phyloP scores from a whole-genome alignment of 2,797 vertebrate genomes.

The Netta rufina region DNA sequence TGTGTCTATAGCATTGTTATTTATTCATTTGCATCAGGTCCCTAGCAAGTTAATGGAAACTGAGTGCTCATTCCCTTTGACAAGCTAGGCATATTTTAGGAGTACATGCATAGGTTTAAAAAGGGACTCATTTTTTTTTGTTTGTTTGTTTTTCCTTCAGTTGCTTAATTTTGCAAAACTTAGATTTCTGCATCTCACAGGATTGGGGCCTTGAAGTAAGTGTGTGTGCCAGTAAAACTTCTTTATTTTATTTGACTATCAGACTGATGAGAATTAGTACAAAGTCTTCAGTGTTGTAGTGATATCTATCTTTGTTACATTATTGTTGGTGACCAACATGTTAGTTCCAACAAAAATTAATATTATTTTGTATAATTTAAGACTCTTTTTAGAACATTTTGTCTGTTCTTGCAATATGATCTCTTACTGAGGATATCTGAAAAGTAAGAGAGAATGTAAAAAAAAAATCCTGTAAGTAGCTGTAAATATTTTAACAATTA shows the following conservation, averaged over 20 bases:
- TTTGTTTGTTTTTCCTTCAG: neutral
- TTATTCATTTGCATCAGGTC: neutral
- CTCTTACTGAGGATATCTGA: neutral
- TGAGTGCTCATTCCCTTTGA: neutral
- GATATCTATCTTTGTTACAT: neutral
- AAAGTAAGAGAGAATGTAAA: neutral
- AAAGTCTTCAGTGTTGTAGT: neutral
- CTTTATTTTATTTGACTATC: neutral
- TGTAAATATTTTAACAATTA: neutral
- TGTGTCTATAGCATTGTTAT: neutral
- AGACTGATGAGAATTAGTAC: neutral
- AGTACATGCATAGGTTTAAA: neutral
- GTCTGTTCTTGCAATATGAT: neutral
- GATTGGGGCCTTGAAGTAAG: neutral
- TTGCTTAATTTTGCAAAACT: neutral
- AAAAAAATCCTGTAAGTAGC: slow-evolving; percentile 11
- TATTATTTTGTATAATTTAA: slow-evolving; percentile 14
- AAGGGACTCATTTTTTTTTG: neutral
- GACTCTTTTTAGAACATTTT: neutral
- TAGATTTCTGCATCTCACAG: neutral
- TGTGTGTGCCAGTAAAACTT: neutral
- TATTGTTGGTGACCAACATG: neutral
- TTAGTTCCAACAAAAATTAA: neutral
- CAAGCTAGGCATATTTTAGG: neutral
- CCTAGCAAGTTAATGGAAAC: neutral